Evolutionary conservation across 2,888 invertebrate species (phyloP).

Genomic region (Bhutanitis thaidina): DNA sequence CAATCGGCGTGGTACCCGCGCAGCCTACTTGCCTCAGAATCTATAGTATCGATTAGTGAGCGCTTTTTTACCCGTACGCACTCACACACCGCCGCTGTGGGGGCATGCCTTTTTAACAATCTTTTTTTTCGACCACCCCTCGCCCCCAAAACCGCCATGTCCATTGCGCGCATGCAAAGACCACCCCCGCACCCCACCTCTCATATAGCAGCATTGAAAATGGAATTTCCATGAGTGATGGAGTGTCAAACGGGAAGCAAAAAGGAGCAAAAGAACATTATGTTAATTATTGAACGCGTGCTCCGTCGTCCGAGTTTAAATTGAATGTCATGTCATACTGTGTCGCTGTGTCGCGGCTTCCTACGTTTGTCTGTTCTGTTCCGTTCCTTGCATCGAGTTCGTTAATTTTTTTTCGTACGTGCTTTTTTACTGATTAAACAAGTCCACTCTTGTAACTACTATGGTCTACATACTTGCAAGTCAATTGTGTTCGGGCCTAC

Average conservation of each 20-base stretch:
- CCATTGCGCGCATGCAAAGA: constrained; percentile 79
- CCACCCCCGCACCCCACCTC: constrained; percentile 65
- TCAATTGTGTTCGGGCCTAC: no score
- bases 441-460: constrained; percentile 16
- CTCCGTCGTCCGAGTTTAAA: constrained; percentile 70
- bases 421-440: constrained; percentile 22
- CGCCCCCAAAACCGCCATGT: constrained; percentile 73
- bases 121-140: constrained; percentile 75
- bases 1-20: constrained; percentile 62
- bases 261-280: constrained; percentile 79
- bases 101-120: constrained; percentile 78
- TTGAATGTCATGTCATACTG: constrained; percentile 73
- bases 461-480: neutral
- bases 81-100: constrained; percentile 71
- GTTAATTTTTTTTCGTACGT: constrained; percentile 15
- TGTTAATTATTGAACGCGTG: constrained; percentile 77
- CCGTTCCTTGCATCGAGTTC: constrained; percentile 13
- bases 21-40: constrained; percentile 77
- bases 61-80: constrained; percentile 75
- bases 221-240: constrained; percentile 81
- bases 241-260: constrained; percentile 79
- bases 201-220: constrained; percentile 76
- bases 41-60: constrained; percentile 79
- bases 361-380: constrained; percentile 32
- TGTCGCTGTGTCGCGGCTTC: constrained; percentile 30